phyloP scores from a whole-genome alignment of 2,888 invertebrate genomes.

The Eudemis profundana region DNA sequence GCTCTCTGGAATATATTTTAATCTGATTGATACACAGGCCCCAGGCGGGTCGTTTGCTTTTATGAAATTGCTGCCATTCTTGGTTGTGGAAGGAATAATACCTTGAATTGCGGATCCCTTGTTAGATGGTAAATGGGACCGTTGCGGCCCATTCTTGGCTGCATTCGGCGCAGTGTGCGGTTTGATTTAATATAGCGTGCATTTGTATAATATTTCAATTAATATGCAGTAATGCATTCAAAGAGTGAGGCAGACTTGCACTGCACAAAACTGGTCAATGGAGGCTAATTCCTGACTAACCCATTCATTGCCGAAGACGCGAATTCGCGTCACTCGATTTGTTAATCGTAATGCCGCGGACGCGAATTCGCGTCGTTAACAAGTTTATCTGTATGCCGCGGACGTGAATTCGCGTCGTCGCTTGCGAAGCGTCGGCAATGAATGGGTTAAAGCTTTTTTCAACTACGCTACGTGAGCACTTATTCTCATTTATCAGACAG shows the following conservation, averaged over 20 bases:
- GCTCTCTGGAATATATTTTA: conserved; percentile 44
- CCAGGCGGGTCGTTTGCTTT: conserved; percentile 50
- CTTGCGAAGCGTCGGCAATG: too few relatives aligned
- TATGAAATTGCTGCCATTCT: conserved; percentile 52
- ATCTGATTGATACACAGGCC: conserved; percentile 51
- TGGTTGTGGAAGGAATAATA: conserved; percentile 34
- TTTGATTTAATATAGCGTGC: not conserved
- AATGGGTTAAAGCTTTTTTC: too few relatives aligned
- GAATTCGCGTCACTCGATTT: too few relatives aligned
- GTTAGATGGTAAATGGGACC: conserved; percentile 33
- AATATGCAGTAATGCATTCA: not conserved
- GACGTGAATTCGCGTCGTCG: too few relatives aligned
- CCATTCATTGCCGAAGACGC: too few relatives aligned
- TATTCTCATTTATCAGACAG: too few relatives aligned
- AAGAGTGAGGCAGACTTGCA: not conserved
- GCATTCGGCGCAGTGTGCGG: conserved; percentile 18
- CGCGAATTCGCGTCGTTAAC: too few relatives aligned
- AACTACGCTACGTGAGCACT: too few relatives aligned
- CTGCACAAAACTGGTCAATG: not conserved
- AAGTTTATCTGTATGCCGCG: too few relatives aligned
- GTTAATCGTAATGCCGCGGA: too few relatives aligned
- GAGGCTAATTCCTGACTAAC: not conserved
- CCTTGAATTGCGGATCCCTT: conserved; percentile 39
- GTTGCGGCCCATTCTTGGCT: conserved; percentile 17
- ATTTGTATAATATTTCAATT: not conserved